Conservation (phyloP, 2,113 vertebrate species). For the Patagioenas fasciata region DNA sequence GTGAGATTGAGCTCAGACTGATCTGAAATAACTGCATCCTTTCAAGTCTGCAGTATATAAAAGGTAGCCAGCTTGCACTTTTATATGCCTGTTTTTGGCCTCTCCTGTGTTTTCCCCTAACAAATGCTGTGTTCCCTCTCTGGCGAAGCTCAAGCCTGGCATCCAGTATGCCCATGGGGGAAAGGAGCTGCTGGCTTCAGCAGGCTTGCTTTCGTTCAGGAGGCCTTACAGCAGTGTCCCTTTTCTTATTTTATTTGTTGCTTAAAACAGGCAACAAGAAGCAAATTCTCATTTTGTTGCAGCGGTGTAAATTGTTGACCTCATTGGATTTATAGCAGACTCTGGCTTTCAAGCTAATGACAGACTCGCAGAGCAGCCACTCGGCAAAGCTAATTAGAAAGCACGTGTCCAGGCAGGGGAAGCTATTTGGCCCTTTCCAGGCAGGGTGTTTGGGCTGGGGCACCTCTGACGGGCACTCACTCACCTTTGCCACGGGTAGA, state of each 20-base stretch:
- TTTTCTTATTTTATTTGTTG: neutral
- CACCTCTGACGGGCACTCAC: neutral
- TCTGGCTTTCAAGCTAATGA: neutral
- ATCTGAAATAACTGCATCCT: neutral
- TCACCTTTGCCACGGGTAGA: conserved; percentile 78
- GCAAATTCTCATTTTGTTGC: neutral
- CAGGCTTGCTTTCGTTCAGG: neutral
- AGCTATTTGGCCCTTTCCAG: neutral
- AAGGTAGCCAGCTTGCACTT: neutral
- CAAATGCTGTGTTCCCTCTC: neutral
- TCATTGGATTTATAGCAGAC: conserved; percentile 5
- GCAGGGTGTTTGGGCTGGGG: neutral
- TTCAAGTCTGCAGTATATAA: neutral
- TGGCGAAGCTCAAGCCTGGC: neutral
- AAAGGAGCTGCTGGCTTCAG: neutral
- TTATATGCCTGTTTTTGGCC: neutral
- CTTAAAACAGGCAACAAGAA: neutral
- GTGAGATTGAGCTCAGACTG: neutral
- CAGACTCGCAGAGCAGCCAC: neutral
- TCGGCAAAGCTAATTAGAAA: neutral
- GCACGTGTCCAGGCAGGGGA: neutral
- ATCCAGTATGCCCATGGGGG: fast-evolving
- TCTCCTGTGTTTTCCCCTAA: neutral
- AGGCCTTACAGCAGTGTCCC: neutral
- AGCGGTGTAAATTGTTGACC: neutral